A percentile compares a stretch with the other conserved stretches of the same genome.
Evolutionary conservation across 2,888 invertebrate genomes (phyloP).

Genomic region (Thereva nobilitata): DNA sequence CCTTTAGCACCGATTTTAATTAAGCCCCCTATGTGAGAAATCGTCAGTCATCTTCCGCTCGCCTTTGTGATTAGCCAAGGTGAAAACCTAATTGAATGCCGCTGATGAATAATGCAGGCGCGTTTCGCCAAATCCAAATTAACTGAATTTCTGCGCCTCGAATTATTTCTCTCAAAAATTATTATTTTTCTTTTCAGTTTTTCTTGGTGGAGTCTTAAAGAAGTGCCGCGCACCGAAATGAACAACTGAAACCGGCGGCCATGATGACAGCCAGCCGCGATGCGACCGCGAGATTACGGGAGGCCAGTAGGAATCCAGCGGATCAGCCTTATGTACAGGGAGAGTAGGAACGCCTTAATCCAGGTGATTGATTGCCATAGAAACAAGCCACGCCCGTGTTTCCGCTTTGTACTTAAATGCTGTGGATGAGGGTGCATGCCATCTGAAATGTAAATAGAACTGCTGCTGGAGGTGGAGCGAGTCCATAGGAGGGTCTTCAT

Average conservation of each 20-base stretch:
- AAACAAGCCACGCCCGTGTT: not conserved
- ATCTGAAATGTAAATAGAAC: not conserved
- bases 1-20: too few relatives aligned
- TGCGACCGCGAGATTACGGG: not conserved
- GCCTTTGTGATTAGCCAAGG: too few relatives aligned
- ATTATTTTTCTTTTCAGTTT: not conserved
- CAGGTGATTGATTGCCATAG: conserved; percentile 11
- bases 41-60: too few relatives aligned
- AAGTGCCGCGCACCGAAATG: not conserved
- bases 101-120: too few relatives aligned
- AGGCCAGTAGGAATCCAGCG: not conserved
- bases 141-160: too few relatives aligned
- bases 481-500: too few relatives aligned
- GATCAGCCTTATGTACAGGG: not conserved
- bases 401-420: not conserved
- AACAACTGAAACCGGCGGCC: conserved; percentile 6
- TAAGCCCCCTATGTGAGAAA: too few relatives aligned
- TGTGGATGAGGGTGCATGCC: not conserved
- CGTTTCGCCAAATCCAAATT: too few relatives aligned
- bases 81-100: too few relatives aligned
- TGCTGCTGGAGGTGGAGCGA: not conserved
- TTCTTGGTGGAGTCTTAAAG: not conserved
- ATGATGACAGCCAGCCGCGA: conserved; percentile 1
- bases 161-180: too few relatives aligned
- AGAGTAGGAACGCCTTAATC: not conserved